phyloP scores from a whole-genome alignment of 2,888 invertebrate species.

The Heliconius erato region DNA sequence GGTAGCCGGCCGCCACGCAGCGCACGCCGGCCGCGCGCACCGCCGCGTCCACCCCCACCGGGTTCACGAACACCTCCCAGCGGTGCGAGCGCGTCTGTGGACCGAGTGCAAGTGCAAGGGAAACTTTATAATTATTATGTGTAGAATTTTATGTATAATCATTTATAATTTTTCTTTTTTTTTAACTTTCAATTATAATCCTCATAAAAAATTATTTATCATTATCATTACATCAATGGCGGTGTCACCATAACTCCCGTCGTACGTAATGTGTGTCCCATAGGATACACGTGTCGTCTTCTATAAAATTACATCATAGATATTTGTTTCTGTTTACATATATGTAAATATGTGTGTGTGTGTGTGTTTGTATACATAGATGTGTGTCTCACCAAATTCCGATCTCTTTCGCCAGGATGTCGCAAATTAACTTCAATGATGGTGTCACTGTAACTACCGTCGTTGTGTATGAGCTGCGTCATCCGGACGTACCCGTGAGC shows the following conservation, averaged over 20 bases:
- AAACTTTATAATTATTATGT: too few relatives aligned
- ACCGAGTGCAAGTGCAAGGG: too few relatives aligned
- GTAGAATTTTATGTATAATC: too few relatives aligned
- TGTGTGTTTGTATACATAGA: background rate
- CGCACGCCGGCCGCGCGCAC: conserved; percentile 92
- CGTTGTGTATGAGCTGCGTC: conserved; percentile 94
- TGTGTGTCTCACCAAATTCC: conserved; percentile 87
- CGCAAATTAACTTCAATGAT: conserved; percentile 94
- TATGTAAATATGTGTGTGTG: background rate
- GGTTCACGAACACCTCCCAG: conserved; percentile 96
- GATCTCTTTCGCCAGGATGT: conserved; percentile 94
- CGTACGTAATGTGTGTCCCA: too few relatives aligned
- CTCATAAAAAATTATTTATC: too few relatives aligned
- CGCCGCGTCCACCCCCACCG: conserved; percentile 95
- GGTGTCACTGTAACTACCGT: conserved; percentile 95
- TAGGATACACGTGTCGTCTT: too few relatives aligned
- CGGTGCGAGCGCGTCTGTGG: conserved; percentile 91
- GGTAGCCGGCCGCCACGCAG: conserved; percentile 96
- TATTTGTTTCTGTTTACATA: too few relatives aligned
- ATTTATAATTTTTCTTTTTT: too few relatives aligned
- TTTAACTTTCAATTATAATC: too few relatives aligned
- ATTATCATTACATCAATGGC: too few relatives aligned
- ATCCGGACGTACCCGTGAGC: conserved; percentile 94
- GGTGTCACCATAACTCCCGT: too few relatives aligned
- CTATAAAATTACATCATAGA: too few relatives aligned